Evolutionary conservation across 2,888 invertebrate species (phyloP), one percentile per base, ranked within the genome.

Genomic region (Drosophila meridiana): DNA sequence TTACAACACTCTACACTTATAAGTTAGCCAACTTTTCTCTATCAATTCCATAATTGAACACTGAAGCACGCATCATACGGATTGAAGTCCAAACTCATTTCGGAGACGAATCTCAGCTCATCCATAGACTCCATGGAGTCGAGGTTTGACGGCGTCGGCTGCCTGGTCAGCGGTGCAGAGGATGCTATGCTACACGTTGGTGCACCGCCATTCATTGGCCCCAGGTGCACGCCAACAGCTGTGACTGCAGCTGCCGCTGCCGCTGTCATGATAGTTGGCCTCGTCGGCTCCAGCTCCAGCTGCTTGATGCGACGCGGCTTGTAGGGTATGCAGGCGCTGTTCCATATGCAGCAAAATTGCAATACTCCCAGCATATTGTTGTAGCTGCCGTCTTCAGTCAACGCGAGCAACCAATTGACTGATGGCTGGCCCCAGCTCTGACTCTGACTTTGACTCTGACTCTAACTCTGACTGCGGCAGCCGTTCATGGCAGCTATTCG

Each of bases 1-100:
- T n/a, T 4, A 5, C 43, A 58, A 45, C 45, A 34, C 43, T 42
- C 3, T n/a, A 36, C 3, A n/a, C n/a, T 14, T 9, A 4, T 50
- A 32, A 36, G 13, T 3, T 6, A 34, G 20, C 0, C 3, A 20
- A 3, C 2, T 9, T n/a, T 3, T 8, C 20, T 26, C 8, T 26
- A 8, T 55, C 48, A 38, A 14, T 47, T 60, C 38, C 50, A 47
- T 13, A 64, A 34, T 38, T 69, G 50, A 2, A 66, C 26, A 28
- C 43, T 67, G 9, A 83, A 85, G 13, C 83, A 64, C 14, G 42
- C 58, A 70, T 85, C 85, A 28, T 82, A 83, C 2, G 83, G 85
- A 75, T 85, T 72, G 7, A 83, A 78, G 32, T 83, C 81, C 55
- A 80, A 36, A 9, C 34, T 75, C 81, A 83, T 78, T 38, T 85